These are phyloP conservation scores for Hoplodrina blanda DNA, from an alignment of 2,888 invertebrate genomes.

Conservation along the genomic window DNA sequence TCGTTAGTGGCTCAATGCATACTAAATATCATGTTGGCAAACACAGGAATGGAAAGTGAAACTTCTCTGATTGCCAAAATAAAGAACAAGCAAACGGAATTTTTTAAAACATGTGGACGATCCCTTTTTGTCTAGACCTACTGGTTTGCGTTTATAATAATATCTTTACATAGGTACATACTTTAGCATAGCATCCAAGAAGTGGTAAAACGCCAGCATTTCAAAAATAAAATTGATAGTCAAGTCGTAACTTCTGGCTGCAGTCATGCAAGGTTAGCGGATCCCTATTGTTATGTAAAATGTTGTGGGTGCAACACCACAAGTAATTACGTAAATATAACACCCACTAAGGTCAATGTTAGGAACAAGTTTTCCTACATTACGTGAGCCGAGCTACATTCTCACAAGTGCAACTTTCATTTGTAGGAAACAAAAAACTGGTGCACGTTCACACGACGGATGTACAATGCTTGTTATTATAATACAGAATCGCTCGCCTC, in stretches of 20 bases:
- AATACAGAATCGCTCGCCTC: constrained; percentile 68
- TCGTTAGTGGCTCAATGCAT: constrained; percentile 42
- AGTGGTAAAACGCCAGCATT: constrained; percentile 4
- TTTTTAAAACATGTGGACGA: constrained; percentile 9
- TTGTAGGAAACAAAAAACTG: constrained; percentile 85
- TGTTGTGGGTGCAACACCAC: constrained; percentile 48
- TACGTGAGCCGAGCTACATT: constrained; percentile 75
- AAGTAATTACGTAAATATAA: constrained; percentile 62
- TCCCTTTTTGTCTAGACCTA: background rate
- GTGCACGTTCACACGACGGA: constrained; percentile 85
- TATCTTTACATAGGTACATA: constrained; percentile 7
- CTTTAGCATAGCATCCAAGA: constrained; percentile 6
- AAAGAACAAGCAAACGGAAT: constrained; percentile 3
- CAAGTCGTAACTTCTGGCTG: constrained; percentile 3
- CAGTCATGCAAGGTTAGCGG: constrained; percentile 29
- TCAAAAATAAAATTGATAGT: constrained; percentile 30
- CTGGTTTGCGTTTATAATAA: background rate
- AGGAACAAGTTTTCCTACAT: constrained; percentile 80
- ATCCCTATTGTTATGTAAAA: constrained; percentile 40
- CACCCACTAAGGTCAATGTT: constrained; percentile 80
- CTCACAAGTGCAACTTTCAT: constrained; percentile 90
- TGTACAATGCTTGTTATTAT: constrained; percentile 75
- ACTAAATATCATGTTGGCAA: constrained; percentile 46
- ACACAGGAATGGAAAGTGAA: constrained; percentile 59
- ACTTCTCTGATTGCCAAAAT: constrained; percentile 36